These are phyloP conservation scores for Cryptoprocta ferox DNA, from an alignment of 2,797 vertebrate species.

Conservation along the genomic window DNA sequence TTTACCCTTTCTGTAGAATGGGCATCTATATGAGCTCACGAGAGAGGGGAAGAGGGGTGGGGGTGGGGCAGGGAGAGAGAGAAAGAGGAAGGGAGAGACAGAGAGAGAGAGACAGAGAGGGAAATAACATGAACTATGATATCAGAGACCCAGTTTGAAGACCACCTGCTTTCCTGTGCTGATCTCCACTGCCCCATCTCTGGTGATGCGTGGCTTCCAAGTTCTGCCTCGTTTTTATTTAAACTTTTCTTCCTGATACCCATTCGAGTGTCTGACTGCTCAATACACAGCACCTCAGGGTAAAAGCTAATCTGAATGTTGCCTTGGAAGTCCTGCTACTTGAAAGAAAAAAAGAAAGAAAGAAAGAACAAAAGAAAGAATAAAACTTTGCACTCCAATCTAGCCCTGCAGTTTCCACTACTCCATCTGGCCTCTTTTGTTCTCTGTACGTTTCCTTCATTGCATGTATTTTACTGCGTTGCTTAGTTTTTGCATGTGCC, in stretches of 20 bases:
- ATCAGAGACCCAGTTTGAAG: not conserved
- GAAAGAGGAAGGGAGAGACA: not conserved
- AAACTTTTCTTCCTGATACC: not conserved
- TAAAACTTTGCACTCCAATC: not conserved
- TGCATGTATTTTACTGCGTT: not conserved
- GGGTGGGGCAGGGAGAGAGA: not conserved
- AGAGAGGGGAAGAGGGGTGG: not conserved
- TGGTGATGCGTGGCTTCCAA: fast-evolving
- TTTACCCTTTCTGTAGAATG: not conserved
- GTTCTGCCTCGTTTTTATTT: not conserved
- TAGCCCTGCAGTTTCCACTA: fast-evolving
- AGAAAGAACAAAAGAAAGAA: too few species aligned
- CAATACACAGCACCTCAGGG: not conserved
- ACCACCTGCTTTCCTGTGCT: not conserved
- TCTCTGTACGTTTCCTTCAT: not conserved
- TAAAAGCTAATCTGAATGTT: not conserved
- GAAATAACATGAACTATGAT: fast-evolving
- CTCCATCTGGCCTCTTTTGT: too few species aligned
- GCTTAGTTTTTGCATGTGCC: not conserved
- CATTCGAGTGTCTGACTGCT: not conserved
- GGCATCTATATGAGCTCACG: not conserved
- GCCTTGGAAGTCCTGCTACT: not conserved
- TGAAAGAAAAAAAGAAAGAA: not conserved
- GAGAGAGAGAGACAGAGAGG: not conserved
- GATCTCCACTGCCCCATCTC: too few species aligned